Conservation (phyloP, 2,888 invertebrate species). For the Acleris emargana region DNA sequence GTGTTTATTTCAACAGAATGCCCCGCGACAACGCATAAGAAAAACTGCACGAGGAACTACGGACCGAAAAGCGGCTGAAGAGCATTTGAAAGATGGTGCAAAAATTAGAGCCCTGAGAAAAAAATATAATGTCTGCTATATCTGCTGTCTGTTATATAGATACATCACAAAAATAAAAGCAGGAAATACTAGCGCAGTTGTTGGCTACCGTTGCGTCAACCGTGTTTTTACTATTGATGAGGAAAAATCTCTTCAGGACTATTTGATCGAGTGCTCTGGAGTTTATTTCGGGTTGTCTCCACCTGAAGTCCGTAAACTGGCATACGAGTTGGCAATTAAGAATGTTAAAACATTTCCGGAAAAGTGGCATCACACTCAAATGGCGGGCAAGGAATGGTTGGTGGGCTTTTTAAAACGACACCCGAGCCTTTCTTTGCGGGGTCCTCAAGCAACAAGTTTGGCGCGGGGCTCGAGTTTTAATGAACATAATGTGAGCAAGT, state of each 20-base stretch:
- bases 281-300: constrained; percentile 36
- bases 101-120: constrained; percentile 37
- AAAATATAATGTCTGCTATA: constrained; percentile 40
- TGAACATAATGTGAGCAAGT: no score
- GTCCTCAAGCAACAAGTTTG: no score
- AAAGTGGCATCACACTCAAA: constrained; percentile 29
- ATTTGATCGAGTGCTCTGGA: constrained; percentile 34
- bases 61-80: constrained; percentile 35
- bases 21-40: constrained; percentile 12
- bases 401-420: no score
- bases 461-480: no score
- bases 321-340: constrained; percentile 29
- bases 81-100: constrained; percentile 32
- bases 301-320: constrained; percentile 35
- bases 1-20: constrained; percentile 28
- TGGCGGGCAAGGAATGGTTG: constrained; percentile 36
- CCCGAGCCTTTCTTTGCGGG: no score
- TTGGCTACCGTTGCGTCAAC: no score
- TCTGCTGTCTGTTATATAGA: constrained; percentile 38
- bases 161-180: constrained; percentile 39
- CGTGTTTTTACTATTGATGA: no score
- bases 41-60: constrained; percentile 9
- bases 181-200: no score
- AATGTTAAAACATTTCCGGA: constrained; percentile 17
- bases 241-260: constrained; percentile 31